Base-by-base conservation (phyloP, 2,113 vertebrate genomes). In the Bucco capensis region DNA sequence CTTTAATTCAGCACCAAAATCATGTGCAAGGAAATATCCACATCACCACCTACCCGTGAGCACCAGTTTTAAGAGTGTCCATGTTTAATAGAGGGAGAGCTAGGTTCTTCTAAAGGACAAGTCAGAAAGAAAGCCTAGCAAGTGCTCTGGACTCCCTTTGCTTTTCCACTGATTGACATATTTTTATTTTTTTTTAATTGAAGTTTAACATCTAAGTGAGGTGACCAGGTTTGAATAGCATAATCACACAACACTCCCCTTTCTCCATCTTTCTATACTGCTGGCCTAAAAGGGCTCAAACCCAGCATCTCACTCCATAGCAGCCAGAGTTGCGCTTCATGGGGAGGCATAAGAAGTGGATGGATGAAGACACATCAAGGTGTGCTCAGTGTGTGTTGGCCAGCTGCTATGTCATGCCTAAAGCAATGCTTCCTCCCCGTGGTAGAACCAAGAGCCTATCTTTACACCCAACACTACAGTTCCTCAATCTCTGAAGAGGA, bases 231-330 rank as follows among this genome's bases (percentile, higher is more conserved):
- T 27, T 46, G 53, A 54, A 33, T 9, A 16, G 3, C 19, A 3
- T 24, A 71, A 46, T n/a, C 0, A 0, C 23, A 14, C 0, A 4
- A 8, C 0, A 0, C 10, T 64, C 6, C 17, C 5, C 6, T 72
- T 75, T 50, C 22, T 24, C 6, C 1, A 0, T 38, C 22, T 60
- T 84, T 54, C 57, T 12, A 7, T 82, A 33, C 14, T 46, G 31
- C 42, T 74, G 71, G 18, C n/a, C 35, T 28, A 17, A n/a, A 74
- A 37, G 3, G 1, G 35, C 28, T 7, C 61, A 72, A 62, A 24
- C 12, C 23, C 30, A 56, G 8, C 16, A 28, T 9, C 15, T 67
- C 2, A 0, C 28, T 58, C 46, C 38, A 31, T 19, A 40, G 15
- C 35, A 87, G 50, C 28, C 13, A 30, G 69, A 69, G 4, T 5